These are phyloP conservation scores for Rhinoptilus africanus DNA, from an alignment of 2,113 vertebrate species.

Conservation along the genomic window DNA sequence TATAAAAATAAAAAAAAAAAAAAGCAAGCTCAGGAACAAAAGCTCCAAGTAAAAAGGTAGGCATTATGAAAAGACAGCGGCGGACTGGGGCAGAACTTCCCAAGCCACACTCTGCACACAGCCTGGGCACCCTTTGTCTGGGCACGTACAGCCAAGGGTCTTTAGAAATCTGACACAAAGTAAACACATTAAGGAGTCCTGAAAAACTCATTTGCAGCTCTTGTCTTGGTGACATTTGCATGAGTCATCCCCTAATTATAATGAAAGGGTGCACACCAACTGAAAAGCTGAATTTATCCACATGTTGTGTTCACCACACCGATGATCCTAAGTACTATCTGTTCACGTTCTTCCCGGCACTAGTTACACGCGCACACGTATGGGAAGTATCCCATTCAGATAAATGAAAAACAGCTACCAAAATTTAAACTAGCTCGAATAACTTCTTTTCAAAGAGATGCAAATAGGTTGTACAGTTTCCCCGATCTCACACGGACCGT, in stretches of 20 bases:
- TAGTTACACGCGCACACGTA: not conserved
- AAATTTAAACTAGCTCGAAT: not conserved
- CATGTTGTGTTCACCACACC: not conserved
- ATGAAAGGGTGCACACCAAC: not conserved
- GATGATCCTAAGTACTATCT: fast-evolving
- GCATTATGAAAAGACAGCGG: not conserved
- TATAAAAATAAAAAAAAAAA: not conserved
- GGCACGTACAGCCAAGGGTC: not conserved
- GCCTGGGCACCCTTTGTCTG: not conserved
- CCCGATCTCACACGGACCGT: not conserved
- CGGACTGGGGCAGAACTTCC: not conserved
- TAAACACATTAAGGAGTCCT: not conserved
- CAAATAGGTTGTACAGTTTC: not conserved
- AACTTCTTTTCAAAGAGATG: not conserved
- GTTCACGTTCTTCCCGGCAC: not conserved
- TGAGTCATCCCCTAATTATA: not conserved
- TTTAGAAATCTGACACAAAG: not conserved
- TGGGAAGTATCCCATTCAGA: not conserved
- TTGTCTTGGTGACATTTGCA: not conserved
- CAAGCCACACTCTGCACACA: fast-evolving
- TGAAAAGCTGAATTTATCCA: not conserved
- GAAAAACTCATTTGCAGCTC: not conserved
- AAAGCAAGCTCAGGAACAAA: not conserved
- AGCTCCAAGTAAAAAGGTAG: not conserved
- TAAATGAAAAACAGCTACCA: not conserved